Conservation (phyloP, 2,888 invertebrate genomes). For the Amiota mariae region DNA sequence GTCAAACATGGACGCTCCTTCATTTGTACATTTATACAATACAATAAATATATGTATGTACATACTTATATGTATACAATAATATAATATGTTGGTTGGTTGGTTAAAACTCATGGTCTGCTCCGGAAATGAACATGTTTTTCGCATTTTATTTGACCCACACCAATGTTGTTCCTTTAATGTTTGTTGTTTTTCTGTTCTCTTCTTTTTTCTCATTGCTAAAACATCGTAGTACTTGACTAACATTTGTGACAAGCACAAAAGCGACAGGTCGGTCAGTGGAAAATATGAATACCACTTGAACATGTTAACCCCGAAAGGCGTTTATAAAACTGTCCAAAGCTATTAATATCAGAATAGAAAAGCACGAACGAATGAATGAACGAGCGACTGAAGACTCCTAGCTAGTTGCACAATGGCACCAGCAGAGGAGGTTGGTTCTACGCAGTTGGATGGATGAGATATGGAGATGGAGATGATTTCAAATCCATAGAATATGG, state of each 20-base stretch:
- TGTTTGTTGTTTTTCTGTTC: not conserved
- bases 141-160: conserved; percentile 19
- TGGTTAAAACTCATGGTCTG: not conserved
- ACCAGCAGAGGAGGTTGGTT: too few species aligned
- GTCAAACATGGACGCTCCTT: conserved; percentile 3
- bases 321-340: conserved; percentile 69
- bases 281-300: conserved; percentile 68
- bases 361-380: conserved; percentile 42
- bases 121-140: conserved; percentile 22
- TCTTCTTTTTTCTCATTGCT: conserved; percentile 2
- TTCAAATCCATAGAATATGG: conserved; percentile 24
- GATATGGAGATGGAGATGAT: too few species aligned
- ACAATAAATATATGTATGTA: too few species aligned
- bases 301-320: conserved; percentile 68
- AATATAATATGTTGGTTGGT: too few species aligned
- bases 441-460: too few species aligned
- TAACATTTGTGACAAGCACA: conserved; percentile 53
- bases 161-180: not conserved
- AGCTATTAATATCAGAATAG: conserved; percentile 68
- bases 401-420: too few species aligned
- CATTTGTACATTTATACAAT: too few species aligned
- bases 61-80: too few species aligned
- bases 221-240: not conserved
- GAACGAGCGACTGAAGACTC: not conserved
- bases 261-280: conserved; percentile 68